Base-by-base conservation (phyloP, 1,140 invertebrate genomes). In the Platyura marginata region DNA sequence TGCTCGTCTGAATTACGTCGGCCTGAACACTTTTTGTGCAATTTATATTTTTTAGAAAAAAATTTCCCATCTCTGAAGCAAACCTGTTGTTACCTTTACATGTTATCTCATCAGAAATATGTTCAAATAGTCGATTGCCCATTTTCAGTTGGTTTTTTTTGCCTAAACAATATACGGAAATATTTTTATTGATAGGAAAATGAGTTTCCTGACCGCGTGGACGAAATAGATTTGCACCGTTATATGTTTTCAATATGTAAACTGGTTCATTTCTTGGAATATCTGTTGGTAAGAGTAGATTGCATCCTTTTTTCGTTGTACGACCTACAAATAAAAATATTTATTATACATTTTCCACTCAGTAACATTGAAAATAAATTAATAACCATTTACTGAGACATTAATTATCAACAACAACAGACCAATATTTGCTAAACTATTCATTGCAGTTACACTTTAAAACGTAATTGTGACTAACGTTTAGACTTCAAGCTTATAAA, bases 211-310 rank as follows among this genome's bases (percentile, higher is more conserved):
- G 10, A 3, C 36, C 36, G 4, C 2, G 3, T 13, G 36, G 36
- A 4, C 19, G 10, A 20, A 19, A 38, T 8, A 38, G 36, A 2
- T 5, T 20, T 10, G 19, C 16, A 21, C 19, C 9, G 5, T 18
- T 18, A 18, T 38, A 3, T 38, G 16, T 3, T 38, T 38, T 10
- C 3, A 38, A 2, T 11, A 38, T 18, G 19, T 38, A 38, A 20
- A 38, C 36, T 18, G 36, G 36, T 11, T 38, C 36, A 38, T 38
- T 38, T 20, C 18, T 38, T 6, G 36, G 36, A 18, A 38, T 21
- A 18, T 38, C n/a, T 10, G 10, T 21, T 20, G 36, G n/a, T 18
- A 38, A 18, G 4, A 3, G 2, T 18, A 38, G 4, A 21, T 18
- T 3, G 20, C 36, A 38, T 5, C 36, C 18, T 10, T 18, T 18